A percentile compares a stretch with the other conserved stretches of the same genome.
phyloP scores from a whole-genome alignment of 1,140 invertebrate species.

The Apis mellifera region Amel_HAv3.1 CM009937.2:5637501-5638000 shows the following conservation, averaged over 20 bases:
- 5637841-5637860: not conserved
- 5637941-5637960: too few species aligned
- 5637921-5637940: too few species aligned
- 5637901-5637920: too few species aligned
- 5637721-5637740: not conserved
- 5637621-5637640: slow-evolving; percentile 5
- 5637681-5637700: not conserved
- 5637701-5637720: not conserved
- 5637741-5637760: not conserved
- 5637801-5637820: not conserved
- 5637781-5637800: not conserved
- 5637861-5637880: too few species aligned
- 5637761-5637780: too few species aligned
- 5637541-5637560: not conserved
- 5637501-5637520: slow-evolving; percentile 41
- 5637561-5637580: slow-evolving; percentile 5
- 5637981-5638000: not conserved
- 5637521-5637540: slow-evolving; percentile 33
- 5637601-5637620: not conserved
- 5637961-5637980: not conserved
- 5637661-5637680: not conserved
- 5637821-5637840: not conserved
- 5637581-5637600: slow-evolving; percentile 14
- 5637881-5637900: too few species aligned
- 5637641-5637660: not conserved